phyloP scores from a whole-genome alignment of 2,113 vertebrate genomes.

The Hippocampus guttulatus region DNA sequence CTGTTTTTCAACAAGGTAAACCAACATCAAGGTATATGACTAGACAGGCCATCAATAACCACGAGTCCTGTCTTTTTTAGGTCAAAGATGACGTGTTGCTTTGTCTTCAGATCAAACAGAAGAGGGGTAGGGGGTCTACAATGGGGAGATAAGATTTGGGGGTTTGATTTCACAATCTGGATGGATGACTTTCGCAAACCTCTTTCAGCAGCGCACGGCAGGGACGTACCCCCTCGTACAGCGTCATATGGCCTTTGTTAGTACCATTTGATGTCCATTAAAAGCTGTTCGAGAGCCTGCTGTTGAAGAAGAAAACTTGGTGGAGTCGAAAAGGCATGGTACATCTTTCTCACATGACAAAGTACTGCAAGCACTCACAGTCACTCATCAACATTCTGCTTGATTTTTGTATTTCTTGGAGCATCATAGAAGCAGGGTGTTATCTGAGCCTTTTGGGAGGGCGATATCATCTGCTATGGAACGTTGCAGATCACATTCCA shows the following conservation, averaged over 20 bases:
- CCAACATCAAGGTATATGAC: background rate
- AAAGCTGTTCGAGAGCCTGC: conserved; percentile 4
- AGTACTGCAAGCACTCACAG: background rate
- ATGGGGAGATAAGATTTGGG: conserved; percentile 56
- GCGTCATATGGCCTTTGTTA: conserved; percentile 59
- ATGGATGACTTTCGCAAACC: conserved; percentile 55
- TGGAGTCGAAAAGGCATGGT: background rate
- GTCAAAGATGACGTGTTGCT: conserved; percentile 6
- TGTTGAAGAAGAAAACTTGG: conserved; percentile 9
- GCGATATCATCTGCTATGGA: conserved; percentile 35
- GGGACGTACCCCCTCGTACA: conserved; percentile 18
- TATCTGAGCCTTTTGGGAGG: conserved; percentile 13
- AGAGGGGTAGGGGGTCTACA: conserved; percentile 25
- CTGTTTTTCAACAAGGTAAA: background rate
- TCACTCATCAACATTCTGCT: background rate
- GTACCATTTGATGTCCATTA: conserved; percentile 24
- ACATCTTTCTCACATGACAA: background rate
- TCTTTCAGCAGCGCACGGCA: conserved; percentile 32
- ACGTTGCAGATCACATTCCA: conserved; percentile 5
- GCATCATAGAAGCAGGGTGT: conserved; percentile 16
- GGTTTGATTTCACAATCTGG: conserved; percentile 60
- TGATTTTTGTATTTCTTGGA: conserved; percentile 12
- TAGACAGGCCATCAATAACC: background rate
- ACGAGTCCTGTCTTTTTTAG: background rate
- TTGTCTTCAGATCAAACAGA: conserved; percentile 35